Percentiles rank a stretch among this genome's conserved stretches.
These are phyloP conservation scores for Ruditapes philippinarum DNA, from an alignment of 1,140 invertebrate species.

Conservation along the genomic window DNA sequence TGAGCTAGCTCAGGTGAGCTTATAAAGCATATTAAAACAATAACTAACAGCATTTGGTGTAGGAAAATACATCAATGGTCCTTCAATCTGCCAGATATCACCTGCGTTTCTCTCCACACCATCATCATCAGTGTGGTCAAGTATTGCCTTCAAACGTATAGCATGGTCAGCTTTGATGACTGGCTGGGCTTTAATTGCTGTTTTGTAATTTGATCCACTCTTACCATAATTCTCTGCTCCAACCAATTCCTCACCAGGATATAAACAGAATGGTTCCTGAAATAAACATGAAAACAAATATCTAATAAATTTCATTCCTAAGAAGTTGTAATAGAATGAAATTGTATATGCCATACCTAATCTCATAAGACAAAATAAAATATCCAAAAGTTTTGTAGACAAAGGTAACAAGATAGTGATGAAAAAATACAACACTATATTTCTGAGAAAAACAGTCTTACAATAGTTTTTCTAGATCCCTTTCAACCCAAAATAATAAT, in stretches of 20 bases:
- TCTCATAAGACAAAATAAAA: background rate
- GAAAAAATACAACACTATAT: too few species aligned
- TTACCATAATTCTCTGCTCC: slow-evolving; percentile 72
- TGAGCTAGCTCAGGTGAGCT: too few species aligned
- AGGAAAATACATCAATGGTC: slow-evolving; percentile 80
- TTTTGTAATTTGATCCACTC: slow-evolving; percentile 60
- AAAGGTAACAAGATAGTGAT: too few species aligned
- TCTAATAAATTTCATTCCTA: background rate
- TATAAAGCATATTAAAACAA: too few species aligned
- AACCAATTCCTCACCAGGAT: slow-evolving; percentile 87
- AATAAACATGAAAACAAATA: slow-evolving; percentile 27
- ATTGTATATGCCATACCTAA: background rate
- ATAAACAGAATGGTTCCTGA: slow-evolving; percentile 88
- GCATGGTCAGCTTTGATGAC: slow-evolving; percentile 85
- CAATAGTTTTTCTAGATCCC: too few species aligned
- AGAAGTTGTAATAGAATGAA: too few species aligned
- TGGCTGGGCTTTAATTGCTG: slow-evolving; percentile 81
- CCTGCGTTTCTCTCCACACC: slow-evolving; percentile 82
- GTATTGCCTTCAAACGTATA: slow-evolving; percentile 82
- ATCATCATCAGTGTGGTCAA: slow-evolving; percentile 83
- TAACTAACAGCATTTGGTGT: slow-evolving; percentile 79
- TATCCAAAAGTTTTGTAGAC: too few species aligned
- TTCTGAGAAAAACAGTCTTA: too few species aligned
- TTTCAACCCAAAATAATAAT: too few species aligned
- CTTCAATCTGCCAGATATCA: slow-evolving; percentile 86